phyloP scores from a whole-genome alignment of 2,113 vertebrate species.

The Acanthochromis polyacanthus region DNA sequence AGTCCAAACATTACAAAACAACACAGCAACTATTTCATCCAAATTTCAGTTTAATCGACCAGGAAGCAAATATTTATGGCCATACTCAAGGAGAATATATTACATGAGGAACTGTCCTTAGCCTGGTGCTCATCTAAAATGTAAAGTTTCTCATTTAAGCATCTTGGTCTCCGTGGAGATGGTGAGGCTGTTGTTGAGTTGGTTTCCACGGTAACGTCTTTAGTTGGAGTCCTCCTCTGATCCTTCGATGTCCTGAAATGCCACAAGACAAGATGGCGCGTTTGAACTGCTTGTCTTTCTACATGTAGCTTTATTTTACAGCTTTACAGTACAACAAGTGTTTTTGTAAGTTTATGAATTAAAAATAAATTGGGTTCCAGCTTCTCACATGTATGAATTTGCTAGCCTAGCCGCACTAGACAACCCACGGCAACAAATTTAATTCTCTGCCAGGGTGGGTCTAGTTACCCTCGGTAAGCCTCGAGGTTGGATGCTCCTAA shows the following conservation, averaged over 20 bases:
- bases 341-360: background rate
- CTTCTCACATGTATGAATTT: background rate
- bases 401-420: too few relatives aligned
- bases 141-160: background rate
- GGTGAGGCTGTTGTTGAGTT: constrained; percentile 20
- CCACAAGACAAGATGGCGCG: constrained; percentile 8
- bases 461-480: too few relatives aligned
- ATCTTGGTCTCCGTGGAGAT: constrained; percentile 43
- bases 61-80: constrained; percentile 7
- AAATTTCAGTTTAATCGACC: constrained; percentile 21
- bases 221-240: constrained; percentile 78
- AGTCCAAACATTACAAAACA: background rate
- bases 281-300: background rate
- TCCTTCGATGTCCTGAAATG: constrained; percentile 77
- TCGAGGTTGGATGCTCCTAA: too few relatives aligned
- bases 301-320: background rate
- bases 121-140: constrained; percentile 35
- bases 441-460: too few relatives aligned
- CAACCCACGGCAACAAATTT: too few relatives aligned
- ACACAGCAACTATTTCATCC: background rate
- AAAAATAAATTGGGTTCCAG: background rate
- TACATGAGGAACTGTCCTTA: background rate
- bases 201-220: constrained; percentile 50
- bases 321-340: background rate
- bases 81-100: constrained; percentile 1